phyloP scores from a whole-genome alignment of 2,888 invertebrate species.

The Lymantria dispar region DNA sequence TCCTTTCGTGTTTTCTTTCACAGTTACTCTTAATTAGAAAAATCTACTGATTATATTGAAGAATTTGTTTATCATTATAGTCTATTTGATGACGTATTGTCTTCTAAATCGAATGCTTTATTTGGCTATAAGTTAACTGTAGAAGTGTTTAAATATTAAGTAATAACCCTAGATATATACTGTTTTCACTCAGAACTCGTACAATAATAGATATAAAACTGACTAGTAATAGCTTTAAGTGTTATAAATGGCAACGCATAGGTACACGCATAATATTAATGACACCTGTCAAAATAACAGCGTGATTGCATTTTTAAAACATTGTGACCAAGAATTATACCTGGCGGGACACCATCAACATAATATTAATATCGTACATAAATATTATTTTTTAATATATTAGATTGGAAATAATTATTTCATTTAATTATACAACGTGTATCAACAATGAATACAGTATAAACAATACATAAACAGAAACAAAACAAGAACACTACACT shows the following conservation, averaged over 20 bases:
- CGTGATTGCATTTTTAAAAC: constrained; percentile 35
- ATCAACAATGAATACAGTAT: constrained; percentile 37
- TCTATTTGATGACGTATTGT: too few species aligned
- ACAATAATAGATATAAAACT: constrained; percentile 33
- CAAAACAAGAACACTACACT: constrained; percentile 69
- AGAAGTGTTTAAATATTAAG: too few species aligned
- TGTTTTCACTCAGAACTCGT: constrained; percentile 59
- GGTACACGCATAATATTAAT: constrained; percentile 60
- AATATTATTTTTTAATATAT: constrained; percentile 37
- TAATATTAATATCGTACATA: constrained; percentile 31
- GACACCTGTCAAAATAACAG: constrained; percentile 37
- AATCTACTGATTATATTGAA: background rate
- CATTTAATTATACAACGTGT: constrained; percentile 31
- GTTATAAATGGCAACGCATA: constrained; percentile 67
- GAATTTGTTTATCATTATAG: too few species aligned
- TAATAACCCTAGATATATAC: too few species aligned
- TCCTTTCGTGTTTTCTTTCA: constrained; percentile 24
- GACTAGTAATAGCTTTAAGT: constrained; percentile 75
- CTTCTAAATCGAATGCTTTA: too few species aligned
- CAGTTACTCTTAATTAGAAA: constrained; percentile 14
- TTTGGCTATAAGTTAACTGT: too few species aligned
- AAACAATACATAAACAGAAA: constrained; percentile 44
- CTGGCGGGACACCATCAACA: constrained; percentile 55
- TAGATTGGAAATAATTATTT: constrained; percentile 34
- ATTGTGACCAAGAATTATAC: constrained; percentile 44